A percentile compares a stretch with the other conserved stretches of the same genome.
Conservation (phyloP, 2,888 invertebrate genomes). For the Campoplex nolae region DNA sequence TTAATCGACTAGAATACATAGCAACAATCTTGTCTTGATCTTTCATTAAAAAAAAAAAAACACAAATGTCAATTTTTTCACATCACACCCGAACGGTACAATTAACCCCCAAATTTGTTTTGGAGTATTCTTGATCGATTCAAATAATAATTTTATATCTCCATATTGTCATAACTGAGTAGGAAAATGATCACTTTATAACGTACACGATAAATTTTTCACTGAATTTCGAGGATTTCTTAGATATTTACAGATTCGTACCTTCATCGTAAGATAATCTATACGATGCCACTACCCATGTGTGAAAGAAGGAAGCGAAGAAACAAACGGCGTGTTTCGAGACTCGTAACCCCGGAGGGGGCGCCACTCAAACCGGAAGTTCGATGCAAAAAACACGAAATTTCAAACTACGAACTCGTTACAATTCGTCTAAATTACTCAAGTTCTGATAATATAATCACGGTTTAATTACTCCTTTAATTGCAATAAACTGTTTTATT, state of each 20-base stretch:
- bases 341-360: slow-evolving; percentile 43
- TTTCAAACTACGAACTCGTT: background rate
- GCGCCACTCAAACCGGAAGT: slow-evolving; percentile 60
- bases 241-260: slow-evolving; percentile 74
- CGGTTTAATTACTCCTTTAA: too few relatives aligned
- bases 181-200: slow-evolving; percentile 49
- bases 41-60: background rate
- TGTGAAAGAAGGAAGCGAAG: slow-evolving; percentile 63
- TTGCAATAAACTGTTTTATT: too few relatives aligned
- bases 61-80: slow-evolving; percentile 1
- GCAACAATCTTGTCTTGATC: slow-evolving; percentile 91
- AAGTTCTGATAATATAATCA: too few relatives aligned
- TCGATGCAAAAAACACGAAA: background rate
- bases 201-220: slow-evolving; percentile 43
- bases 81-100: slow-evolving; percentile 12
- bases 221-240: slow-evolving; percentile 67
- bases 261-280: slow-evolving; percentile 75
- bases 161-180: slow-evolving; percentile 63
- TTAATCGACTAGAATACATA: background rate
- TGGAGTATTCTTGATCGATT: slow-evolving; percentile 23
- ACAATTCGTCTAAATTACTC: too few relatives aligned
- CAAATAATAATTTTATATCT: slow-evolving; percentile 40
- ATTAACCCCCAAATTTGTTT: slow-evolving; percentile 51
- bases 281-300: slow-evolving; percentile 74
- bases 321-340: slow-evolving; percentile 66